A percentile compares a stretch with the other conserved stretches of the same genome.
These are phyloP conservation scores for Hyposoter didymator DNA, from an alignment of 2,888 invertebrate species.

Conservation along the genomic window DNA sequence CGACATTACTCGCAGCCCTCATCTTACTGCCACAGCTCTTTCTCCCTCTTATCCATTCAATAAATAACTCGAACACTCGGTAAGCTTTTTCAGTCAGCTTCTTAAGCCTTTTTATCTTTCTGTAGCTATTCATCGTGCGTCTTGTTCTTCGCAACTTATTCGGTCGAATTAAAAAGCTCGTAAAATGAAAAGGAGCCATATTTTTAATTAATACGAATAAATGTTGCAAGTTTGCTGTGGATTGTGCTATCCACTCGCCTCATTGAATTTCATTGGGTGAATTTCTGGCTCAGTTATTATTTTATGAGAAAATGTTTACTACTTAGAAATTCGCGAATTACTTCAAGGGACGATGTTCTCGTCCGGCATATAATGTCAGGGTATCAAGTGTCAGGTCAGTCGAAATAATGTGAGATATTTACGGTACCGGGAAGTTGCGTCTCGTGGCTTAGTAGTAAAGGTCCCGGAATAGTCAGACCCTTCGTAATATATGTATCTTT, in stretches of 20 bases:
- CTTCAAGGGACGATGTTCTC: neutral
- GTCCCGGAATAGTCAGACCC: constrained; percentile 38
- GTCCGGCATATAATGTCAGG: neutral
- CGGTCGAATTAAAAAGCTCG: neutral
- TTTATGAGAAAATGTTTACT: neutral
- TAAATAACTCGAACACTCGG: neutral
- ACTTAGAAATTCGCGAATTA: neutral
- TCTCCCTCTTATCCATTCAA: constrained; percentile 3
- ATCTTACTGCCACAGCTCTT: neutral
- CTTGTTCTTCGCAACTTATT: neutral
- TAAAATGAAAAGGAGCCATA: neutral
- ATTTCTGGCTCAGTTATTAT: neutral
- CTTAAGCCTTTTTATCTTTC: neutral
- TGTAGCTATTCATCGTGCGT: neutral
- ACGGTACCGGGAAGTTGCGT: neutral
- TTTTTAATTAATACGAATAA: neutral
- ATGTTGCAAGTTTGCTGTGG: neutral
- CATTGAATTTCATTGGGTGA: neutral
- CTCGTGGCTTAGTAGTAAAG: constrained; percentile 13
- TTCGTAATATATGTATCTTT: constrained; percentile 38
- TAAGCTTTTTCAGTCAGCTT: constrained; percentile 3
- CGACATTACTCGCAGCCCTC: neutral
- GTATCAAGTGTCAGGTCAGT: constrained; percentile 5
- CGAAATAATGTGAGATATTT: constrained; percentile 19
- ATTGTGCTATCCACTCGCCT: neutral